A percentile compares a stretch with the other conserved stretches of the same genome.
Conservation (phyloP, 2,797 vertebrate species). For the Cygnus olor region DNA sequence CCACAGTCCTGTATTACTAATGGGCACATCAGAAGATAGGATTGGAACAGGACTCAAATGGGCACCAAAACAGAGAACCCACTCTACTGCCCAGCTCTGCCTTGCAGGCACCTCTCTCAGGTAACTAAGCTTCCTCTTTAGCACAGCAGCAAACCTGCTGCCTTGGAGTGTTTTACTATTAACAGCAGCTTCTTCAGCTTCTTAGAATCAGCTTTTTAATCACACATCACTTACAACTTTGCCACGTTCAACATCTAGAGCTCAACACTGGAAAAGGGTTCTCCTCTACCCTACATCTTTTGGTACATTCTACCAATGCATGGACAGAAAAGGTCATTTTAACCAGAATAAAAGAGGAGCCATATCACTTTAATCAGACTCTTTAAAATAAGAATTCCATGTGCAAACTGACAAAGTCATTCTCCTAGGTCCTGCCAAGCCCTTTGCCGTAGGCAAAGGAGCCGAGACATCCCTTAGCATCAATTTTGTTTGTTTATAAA, state of each 20-base stretch:
- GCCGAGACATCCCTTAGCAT: conserved; percentile 61
- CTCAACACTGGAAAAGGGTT: accelerated
- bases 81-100: neutral
- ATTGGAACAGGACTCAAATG: neutral
- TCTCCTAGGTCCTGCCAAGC: conserved; percentile 60
- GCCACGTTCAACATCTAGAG: neutral
- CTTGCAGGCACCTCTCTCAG: neutral
- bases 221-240: neutral
- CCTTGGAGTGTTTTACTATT: neutral
- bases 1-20: neutral
- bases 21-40: neutral
- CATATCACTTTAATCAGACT: conserved; percentile 50
- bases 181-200: neutral
- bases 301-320: neutral
- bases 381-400: conserved; percentile 33
- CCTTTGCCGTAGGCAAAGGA: conserved; percentile 45
- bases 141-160: neutral
- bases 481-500: conserved; percentile 67
- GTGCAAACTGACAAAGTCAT: conserved; percentile 55
- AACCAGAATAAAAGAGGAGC: neutral
- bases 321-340: neutral
- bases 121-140: neutral
- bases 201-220: neutral
- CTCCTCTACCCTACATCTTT: neutral
- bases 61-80: neutral